phyloP scores from a whole-genome alignment of 2,888 invertebrate species.

The Anodontia alba region DNA sequence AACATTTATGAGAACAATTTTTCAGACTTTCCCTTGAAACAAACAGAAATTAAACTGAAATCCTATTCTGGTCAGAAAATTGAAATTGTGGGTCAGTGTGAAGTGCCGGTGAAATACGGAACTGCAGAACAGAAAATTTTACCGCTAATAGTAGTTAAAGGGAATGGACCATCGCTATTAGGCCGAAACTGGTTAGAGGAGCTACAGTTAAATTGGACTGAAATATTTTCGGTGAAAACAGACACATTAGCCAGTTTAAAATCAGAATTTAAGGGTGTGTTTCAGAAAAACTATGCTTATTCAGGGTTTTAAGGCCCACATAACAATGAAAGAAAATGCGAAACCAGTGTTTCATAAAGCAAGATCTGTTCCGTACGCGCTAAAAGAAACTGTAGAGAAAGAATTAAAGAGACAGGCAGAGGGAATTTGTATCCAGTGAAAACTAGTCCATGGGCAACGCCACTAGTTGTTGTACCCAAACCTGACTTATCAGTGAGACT shows the following conservation, averaged over 20 bases:
- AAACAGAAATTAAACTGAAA: not conserved
- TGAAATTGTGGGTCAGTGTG: not conserved
- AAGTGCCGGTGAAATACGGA: not conserved
- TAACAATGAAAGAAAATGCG: conserved; percentile 16
- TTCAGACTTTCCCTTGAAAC: not conserved
- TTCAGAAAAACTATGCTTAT: not conserved
- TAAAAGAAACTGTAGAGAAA: conserved; percentile 32
- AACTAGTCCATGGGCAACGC: conserved; percentile 58
- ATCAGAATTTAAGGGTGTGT: not conserved
- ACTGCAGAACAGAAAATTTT: not conserved
- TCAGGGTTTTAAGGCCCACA: conserved; percentile 16
- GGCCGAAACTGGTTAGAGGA: conserved; percentile 20
- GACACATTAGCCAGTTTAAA: not conserved
- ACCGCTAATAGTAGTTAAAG: not conserved
- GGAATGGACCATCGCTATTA: conserved; percentile 1
- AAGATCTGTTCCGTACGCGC: conserved; percentile 37
- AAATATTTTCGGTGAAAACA: conserved; percentile 6
- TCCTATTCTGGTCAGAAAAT: not conserved
- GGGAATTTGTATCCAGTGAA: conserved; percentile 37
- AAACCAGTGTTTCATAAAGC: conserved; percentile 46
- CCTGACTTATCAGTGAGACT: conserved; percentile 41
- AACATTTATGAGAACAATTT: not conserved
- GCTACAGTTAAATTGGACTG: conserved; percentile 15
- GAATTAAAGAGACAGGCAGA: conserved; percentile 37
- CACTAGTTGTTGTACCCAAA: conserved; percentile 60